Evolutionary conservation across 2,888 invertebrate species (phyloP).

Genomic region (Gryllus longicercus): DNA sequence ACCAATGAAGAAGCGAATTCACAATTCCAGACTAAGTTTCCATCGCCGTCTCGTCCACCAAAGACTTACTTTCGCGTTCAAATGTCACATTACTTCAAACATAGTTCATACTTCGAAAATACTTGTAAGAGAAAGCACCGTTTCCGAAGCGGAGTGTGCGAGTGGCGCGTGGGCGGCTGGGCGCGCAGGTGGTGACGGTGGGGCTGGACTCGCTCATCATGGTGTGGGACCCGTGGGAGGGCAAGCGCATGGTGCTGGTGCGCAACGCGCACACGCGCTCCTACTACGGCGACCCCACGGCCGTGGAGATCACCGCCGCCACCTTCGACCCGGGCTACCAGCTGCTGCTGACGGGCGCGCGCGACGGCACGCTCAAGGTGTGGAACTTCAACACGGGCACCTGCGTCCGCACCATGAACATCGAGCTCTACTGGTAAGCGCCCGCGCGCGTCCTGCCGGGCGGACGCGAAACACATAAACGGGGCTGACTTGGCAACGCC

Average conservation of each 20-base stretch:
- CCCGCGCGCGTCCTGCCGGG: background rate
- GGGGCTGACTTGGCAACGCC: background rate
- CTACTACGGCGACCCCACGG: conserved; percentile 61
- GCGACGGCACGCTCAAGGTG: conserved; percentile 72
- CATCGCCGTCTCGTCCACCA: too few relatives aligned
- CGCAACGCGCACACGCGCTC: conserved; percentile 66
- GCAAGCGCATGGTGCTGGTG: conserved; percentile 62
- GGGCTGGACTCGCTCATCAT: conserved; percentile 77
- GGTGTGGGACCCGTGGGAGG: conserved; percentile 75
- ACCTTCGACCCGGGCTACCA: conserved; percentile 72
- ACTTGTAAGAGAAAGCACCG: too few relatives aligned
- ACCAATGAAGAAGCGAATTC: too few relatives aligned
- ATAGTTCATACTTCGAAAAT: too few relatives aligned
- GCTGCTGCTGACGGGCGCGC: conserved; percentile 72
- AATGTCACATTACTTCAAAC: too few relatives aligned
- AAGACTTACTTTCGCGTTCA: too few relatives aligned
- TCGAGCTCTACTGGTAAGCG: conserved; percentile 56
- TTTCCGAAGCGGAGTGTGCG: too few relatives aligned
- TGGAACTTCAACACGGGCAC: conserved; percentile 84
- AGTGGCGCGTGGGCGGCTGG: background rate
- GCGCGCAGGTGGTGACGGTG: conserved; percentile 61
- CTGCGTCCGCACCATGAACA: conserved; percentile 65
- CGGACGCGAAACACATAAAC: background rate
- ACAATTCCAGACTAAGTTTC: too few relatives aligned
- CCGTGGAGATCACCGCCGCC: conserved; percentile 72